Conservation (phyloP, 1,140 invertebrate genomes). For the Drosophila sucinea region DNA sequence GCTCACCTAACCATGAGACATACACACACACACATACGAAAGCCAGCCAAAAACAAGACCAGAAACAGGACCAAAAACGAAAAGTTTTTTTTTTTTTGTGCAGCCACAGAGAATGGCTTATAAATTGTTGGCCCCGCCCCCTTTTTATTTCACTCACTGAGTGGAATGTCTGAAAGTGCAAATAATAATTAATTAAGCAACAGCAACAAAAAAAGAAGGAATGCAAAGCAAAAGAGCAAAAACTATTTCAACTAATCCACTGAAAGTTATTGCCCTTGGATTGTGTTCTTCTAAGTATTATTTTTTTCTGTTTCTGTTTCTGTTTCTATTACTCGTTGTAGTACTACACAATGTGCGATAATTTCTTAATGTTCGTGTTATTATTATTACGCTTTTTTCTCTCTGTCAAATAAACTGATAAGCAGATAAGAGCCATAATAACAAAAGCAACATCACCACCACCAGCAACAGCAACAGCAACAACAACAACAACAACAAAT, state of each 20-base stretch:
- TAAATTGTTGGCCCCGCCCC: neutral
- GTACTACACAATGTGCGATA: slow-evolving; percentile 30
- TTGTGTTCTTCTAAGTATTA: slow-evolving; percentile 16
- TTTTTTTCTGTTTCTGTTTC: neutral
- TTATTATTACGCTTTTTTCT: slow-evolving; percentile 36
- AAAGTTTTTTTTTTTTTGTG: slow-evolving; percentile 20
- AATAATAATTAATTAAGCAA: slow-evolving; percentile 15
- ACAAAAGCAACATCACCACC: slow-evolving; percentile 18
- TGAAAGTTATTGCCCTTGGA: slow-evolving; percentile 40
- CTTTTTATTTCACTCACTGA: neutral
- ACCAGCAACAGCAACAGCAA: too few relatives aligned
- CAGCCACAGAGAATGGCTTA: slow-evolving; percentile 19
- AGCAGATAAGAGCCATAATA: slow-evolving; percentile 56
- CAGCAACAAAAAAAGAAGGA: neutral
- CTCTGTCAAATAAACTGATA: slow-evolving; percentile 40
- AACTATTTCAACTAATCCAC: slow-evolving; percentile 33
- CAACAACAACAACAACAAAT: slow-evolving; percentile 41
- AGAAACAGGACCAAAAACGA: slow-evolving; percentile 25
- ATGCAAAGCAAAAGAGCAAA: slow-evolving; percentile 2
- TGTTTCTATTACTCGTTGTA: neutral
- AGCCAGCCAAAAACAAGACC: slow-evolving; percentile 15
- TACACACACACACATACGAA: slow-evolving; percentile 25
- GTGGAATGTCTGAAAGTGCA: slow-evolving; percentile 6
- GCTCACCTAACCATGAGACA: slow-evolving; percentile 45
- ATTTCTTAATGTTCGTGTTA: slow-evolving; percentile 38